Conservation (phyloP, 2,888 invertebrate species). For the Folsomia manolachei region DNA sequence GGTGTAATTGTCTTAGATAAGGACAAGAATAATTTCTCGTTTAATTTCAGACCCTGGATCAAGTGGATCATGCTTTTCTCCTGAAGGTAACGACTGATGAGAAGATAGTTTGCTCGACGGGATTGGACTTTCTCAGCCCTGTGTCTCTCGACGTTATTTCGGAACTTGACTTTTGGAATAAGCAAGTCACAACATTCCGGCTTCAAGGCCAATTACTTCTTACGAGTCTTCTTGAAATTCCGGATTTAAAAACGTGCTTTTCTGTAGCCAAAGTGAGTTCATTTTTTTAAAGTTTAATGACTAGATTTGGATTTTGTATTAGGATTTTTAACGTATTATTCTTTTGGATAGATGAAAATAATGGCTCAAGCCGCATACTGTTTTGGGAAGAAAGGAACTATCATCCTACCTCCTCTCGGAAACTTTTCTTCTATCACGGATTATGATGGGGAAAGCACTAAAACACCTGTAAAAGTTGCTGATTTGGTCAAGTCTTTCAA, state of each 20-base stretch:
- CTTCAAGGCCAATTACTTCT: slow-evolving; percentile 46
- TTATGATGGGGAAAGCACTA: not conserved
- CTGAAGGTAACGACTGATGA: slow-evolving; percentile 44
- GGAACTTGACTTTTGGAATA: slow-evolving; percentile 44
- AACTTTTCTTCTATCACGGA: not conserved
- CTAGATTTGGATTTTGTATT: not conserved
- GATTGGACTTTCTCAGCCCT: slow-evolving; percentile 40
- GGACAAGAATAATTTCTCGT: not conserved
- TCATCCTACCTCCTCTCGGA: slow-evolving; percentile 40
- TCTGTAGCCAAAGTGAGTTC: slow-evolving; percentile 37
- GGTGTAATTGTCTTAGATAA: not conserved
- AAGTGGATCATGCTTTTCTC: slow-evolving; percentile 39
- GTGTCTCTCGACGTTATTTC: slow-evolving; percentile 41
- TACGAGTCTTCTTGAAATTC: slow-evolving; percentile 43
- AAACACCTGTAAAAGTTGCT: not conserved
- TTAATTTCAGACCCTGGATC: slow-evolving; percentile 44
- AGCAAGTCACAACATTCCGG: slow-evolving; percentile 46
- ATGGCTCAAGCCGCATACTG: slow-evolving; percentile 45
- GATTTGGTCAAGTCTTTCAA: slow-evolving; percentile 29
- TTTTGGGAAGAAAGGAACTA: slow-evolving; percentile 28
- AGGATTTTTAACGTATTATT: not conserved
- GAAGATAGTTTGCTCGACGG: slow-evolving; percentile 40
- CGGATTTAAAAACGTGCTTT: slow-evolving; percentile 45
- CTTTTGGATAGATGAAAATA: slow-evolving; percentile 33
- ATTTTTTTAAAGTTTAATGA: not conserved